phyloP scores from a whole-genome alignment of 2,113 vertebrate species.

The Lepus americanus region DNA sequence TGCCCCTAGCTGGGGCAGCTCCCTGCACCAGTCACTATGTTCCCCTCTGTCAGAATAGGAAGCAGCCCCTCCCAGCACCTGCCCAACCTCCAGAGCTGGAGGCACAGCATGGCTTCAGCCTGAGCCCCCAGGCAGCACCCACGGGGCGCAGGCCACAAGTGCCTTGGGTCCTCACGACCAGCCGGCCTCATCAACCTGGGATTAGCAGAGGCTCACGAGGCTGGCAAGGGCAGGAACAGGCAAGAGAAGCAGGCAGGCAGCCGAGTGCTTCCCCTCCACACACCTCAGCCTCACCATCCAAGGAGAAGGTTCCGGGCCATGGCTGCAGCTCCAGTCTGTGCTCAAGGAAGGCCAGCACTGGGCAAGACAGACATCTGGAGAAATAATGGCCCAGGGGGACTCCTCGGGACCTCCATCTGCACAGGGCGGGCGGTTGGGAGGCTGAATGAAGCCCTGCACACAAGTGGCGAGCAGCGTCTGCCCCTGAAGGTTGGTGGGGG shows the following conservation, averaged over 20 bases:
- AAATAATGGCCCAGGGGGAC: neutral
- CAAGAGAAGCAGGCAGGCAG: neutral
- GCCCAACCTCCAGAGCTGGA: neutral
- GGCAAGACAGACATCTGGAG: conserved; percentile 20
- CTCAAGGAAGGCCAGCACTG: conserved; percentile 26
- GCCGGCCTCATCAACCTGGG: neutral
- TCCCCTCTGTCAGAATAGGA: neutral
- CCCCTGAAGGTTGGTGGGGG: neutral
- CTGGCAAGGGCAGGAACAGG: neutral
- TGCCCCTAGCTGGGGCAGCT: neutral
- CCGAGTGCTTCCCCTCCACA: neutral
- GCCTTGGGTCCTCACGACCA: too few relatives aligned
- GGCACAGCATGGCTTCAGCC: neutral
- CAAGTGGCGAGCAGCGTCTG: neutral
- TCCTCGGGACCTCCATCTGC: neutral
- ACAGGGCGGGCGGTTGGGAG: neutral
- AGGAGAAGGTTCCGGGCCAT: neutral
- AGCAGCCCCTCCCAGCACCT: neutral
- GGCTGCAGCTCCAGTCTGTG: conserved; percentile 14
- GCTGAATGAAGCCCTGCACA: conserved; percentile 5
- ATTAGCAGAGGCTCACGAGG: neutral
- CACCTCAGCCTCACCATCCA: accelerated
- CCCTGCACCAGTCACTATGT: neutral
- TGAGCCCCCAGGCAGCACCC: neutral
- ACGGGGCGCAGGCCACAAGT: neutral